Conservation (phyloP, 1,140 invertebrate species). For the Gerris buenoi region DNA sequence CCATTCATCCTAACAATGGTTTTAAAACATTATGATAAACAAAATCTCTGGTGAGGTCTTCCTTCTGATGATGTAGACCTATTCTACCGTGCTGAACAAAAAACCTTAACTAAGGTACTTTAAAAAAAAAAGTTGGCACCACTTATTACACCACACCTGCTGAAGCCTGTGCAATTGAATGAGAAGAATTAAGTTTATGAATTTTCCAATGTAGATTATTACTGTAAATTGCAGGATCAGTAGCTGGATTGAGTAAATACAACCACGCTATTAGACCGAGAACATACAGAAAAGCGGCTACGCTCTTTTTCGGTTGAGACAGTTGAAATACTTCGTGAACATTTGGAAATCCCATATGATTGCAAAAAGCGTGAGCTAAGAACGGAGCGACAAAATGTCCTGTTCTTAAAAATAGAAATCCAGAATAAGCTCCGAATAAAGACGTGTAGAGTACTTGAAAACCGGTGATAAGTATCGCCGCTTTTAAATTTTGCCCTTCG, state of each 20-base stretch:
- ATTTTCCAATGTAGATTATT: slow-evolving; percentile 14
- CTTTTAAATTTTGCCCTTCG: not conserved
- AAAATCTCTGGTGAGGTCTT: too few relatives aligned
- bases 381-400: slow-evolving; percentile 81
- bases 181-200: not conserved
- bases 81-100: too few relatives aligned
- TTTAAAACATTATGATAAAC: too few relatives aligned
- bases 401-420: slow-evolving; percentile 68
- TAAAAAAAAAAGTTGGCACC: too few relatives aligned
- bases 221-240: slow-evolving; percentile 53
- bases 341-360: slow-evolving; percentile 90
- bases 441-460: slow-evolving; percentile 86
- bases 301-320: slow-evolving; percentile 41
- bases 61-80: too few relatives aligned
- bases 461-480: slow-evolving; percentile 26
- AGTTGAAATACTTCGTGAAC: slow-evolving; percentile 58
- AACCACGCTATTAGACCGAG: slow-evolving; percentile 64
- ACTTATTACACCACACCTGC: too few relatives aligned
- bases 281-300: slow-evolving; percentile 52
- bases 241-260: slow-evolving; percentile 57
- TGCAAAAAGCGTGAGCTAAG: slow-evolving; percentile 82
- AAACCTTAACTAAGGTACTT: too few relatives aligned
- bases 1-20: too few relatives aligned
- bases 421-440: slow-evolving; percentile 83
- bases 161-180: too few relatives aligned